Conservation (phyloP, 2,888 invertebrate species). For the Hololepta plana region DNA sequence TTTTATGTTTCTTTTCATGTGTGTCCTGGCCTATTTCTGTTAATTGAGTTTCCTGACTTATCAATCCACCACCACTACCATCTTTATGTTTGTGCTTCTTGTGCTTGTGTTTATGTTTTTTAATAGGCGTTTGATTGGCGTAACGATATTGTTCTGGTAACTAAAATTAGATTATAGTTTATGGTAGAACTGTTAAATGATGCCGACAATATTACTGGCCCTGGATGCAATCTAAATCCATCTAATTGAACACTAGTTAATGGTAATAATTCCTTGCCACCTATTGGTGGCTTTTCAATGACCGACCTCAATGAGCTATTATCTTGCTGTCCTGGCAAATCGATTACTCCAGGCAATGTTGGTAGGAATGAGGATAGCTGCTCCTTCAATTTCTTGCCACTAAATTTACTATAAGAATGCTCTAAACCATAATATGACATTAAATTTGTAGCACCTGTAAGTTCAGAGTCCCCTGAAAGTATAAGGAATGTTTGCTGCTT, state of each 20-base stretch:
- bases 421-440: constrained; percentile 93
- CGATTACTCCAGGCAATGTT: constrained; percentile 86
- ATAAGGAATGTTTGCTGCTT: neutral
- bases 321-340: constrained; percentile 74
- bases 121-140: constrained; percentile 78
- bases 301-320: constrained; percentile 82
- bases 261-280: constrained; percentile 76
- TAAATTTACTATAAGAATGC: constrained; percentile 95
- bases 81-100: constrained; percentile 90
- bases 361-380: constrained; percentile 90
- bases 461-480: constrained; percentile 62
- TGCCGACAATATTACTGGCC: constrained; percentile 39
- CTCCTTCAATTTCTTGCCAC: constrained; percentile 89
- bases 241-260: constrained; percentile 75
- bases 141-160: constrained; percentile 90
- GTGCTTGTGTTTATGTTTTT: constrained; percentile 89
- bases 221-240: constrained; percentile 88
- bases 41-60: constrained; percentile 54
- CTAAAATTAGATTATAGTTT: constrained; percentile 24
- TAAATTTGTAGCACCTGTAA: constrained; percentile 92
- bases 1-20: constrained; percentile 90
- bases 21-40: constrained; percentile 51
- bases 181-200: neutral
- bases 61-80: constrained; percentile 56
- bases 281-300: constrained; percentile 89